Conservation (phyloP, 2,113 vertebrate genomes). For the Mobula hypostoma region DNA sequence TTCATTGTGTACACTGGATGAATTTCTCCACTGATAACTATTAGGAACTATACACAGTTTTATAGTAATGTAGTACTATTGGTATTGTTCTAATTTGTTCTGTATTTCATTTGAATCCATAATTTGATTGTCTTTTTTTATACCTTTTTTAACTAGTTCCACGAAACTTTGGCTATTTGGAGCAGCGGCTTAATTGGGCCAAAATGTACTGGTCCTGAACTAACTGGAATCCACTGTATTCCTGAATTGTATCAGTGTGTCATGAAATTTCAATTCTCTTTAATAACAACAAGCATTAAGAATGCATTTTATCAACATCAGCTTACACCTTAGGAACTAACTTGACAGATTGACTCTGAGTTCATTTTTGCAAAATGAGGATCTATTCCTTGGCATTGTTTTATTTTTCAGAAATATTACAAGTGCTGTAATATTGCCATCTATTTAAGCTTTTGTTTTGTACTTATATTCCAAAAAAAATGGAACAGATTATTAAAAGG, state of each 20-base stretch:
- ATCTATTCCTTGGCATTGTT: background rate
- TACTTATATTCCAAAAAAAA: background rate
- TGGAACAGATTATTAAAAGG: background rate
- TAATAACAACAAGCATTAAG: background rate
- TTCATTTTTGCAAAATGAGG: background rate
- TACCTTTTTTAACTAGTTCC: too few relatives aligned
- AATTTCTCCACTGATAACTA: too few relatives aligned
- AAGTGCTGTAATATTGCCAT: background rate
- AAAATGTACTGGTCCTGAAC: too few relatives aligned
- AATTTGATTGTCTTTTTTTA: too few relatives aligned
- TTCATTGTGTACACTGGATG: too few relatives aligned
- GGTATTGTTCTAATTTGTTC: too few relatives aligned
- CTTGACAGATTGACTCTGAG: slow-evolving; percentile 5
- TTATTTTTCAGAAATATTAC: background rate
- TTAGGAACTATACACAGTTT: too few relatives aligned
- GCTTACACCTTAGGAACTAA: background rate
- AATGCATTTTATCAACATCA: background rate
- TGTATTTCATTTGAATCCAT: too few relatives aligned
- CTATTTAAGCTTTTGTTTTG: background rate
- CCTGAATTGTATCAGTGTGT: background rate
- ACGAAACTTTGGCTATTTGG: too few relatives aligned
- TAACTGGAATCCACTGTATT: too few relatives aligned
- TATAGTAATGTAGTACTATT: too few relatives aligned
- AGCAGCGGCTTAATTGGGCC: too few relatives aligned
- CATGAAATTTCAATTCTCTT: background rate